Evolutionary conservation across 53 echinoderm and acorn worm species (phyloP).

Genomic region (Apostichopus leukothele): DNA sequence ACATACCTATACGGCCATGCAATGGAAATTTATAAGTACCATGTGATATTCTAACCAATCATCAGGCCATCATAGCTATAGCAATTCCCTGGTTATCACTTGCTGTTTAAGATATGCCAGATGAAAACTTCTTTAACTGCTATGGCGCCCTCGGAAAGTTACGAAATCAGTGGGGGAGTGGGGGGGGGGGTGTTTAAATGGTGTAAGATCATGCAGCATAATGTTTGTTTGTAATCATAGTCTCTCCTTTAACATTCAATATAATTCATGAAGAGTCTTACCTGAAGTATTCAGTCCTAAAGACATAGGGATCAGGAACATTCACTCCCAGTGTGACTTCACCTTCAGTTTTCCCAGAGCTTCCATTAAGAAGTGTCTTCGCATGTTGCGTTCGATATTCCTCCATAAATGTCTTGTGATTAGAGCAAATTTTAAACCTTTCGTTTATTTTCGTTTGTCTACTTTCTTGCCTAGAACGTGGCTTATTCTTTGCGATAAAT

Average conservation of each 20-base stretch:
- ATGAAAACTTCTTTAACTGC: too few species aligned
- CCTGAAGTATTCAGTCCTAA: slow-evolving; percentile 63
- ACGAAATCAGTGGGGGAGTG: too few species aligned
- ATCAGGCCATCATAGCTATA: too few species aligned
- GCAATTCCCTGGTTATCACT: too few species aligned
- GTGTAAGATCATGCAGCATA: too few species aligned
- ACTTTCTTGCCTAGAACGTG: background rate
- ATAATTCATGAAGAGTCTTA: slow-evolving; percentile 3
- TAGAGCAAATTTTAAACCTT: background rate
- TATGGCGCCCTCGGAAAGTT: too few species aligned
- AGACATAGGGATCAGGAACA: slow-evolving; percentile 71
- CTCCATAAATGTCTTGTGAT: slow-evolving; percentile 49
- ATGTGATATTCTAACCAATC: too few species aligned
- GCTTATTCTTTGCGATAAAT: background rate
- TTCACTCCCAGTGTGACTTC: slow-evolving; percentile 60
- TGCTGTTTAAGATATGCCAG: too few species aligned
- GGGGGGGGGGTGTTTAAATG: too few species aligned
- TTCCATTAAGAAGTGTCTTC: background rate
- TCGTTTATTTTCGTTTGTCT: background rate
- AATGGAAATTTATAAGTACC: too few species aligned
- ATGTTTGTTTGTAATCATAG: background rate
- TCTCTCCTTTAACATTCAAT: background rate
- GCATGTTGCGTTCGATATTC: slow-evolving; percentile 59
- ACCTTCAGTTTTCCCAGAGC: slow-evolving; percentile 51
- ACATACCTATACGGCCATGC: too few species aligned